Evolutionary conservation across 2,888 invertebrate species (phyloP).

Genomic region (Zaprionus obscuricornis): DNA sequence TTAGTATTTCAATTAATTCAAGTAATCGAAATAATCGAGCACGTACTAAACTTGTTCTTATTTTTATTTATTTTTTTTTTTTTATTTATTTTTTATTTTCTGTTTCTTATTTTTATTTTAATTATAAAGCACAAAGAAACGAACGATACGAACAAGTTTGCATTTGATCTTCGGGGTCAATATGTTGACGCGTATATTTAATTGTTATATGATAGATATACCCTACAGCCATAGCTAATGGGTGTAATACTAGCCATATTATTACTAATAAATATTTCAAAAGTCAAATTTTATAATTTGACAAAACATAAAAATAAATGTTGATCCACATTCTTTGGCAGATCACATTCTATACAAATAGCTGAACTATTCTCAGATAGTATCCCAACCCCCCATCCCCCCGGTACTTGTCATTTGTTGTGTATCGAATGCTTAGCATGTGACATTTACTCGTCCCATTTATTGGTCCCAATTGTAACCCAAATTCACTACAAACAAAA

Average conservation of each 20-base stretch:
- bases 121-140: conserved; percentile 66
- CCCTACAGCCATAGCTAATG: conserved; percentile 25
- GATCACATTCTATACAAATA: conserved; percentile 47
- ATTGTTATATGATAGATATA: conserved; percentile 54
- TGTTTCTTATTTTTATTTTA: conserved; percentile 40
- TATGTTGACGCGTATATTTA: conserved; percentile 68
- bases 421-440: conserved; percentile 60
- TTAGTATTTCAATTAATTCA: conserved; percentile 28
- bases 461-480: conserved; percentile 46
- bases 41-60: conserved; percentile 16
- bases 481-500: conserved; percentile 39
- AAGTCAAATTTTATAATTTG: no score
- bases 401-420: conserved; percentile 44
- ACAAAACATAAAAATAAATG: no score
- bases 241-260: no score
- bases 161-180: conserved; percentile 78
- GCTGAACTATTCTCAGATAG: conserved; percentile 28
- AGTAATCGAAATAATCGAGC: conserved; percentile 11
- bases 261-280: no score
- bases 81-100: conserved; percentile 8
- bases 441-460: conserved; percentile 75
- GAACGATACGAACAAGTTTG: conserved; percentile 74
- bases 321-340: conserved; percentile 63
- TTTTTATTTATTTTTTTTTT: conserved; percentile 24
- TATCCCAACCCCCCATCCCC: conserved; percentile 28